Percentiles rank a stretch among this genome's conserved stretches.
These are phyloP conservation scores for Lymantria dispar DNA, from an alignment of 2,888 invertebrate genomes.

Conservation along the genomic window DNA sequence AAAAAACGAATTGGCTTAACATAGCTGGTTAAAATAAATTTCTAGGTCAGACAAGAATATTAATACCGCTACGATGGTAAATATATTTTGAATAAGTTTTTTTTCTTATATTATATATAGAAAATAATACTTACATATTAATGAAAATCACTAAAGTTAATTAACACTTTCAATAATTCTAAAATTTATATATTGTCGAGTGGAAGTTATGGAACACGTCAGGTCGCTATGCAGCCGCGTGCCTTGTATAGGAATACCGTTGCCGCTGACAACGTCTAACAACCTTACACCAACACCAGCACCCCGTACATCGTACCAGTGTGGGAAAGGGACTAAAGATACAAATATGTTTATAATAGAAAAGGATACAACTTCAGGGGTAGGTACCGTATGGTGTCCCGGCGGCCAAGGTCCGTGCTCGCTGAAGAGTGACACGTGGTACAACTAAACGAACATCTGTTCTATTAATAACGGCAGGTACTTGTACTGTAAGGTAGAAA, in stretches of 20 bases:
- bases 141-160: slow-evolving; percentile 4
- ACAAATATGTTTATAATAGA: slow-evolving; percentile 31
- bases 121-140: slow-evolving; percentile 20
- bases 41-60: no score
- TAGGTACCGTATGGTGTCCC: slow-evolving; percentile 58
- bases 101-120: background rate
- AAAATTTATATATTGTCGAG: slow-evolving; percentile 49
- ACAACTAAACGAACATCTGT: slow-evolving; percentile 68
- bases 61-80: no score
- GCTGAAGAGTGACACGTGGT: slow-evolving; percentile 69
- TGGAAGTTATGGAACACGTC: slow-evolving; percentile 59
- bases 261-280: slow-evolving; percentile 76
- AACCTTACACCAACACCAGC: slow-evolving; percentile 65
- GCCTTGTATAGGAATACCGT: slow-evolving; percentile 70
- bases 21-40: no score
- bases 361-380: slow-evolving; percentile 55
- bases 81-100: no score
- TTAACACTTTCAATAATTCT: slow-evolving; percentile 15
- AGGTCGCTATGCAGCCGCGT: slow-evolving; percentile 54
- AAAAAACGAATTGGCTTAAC: no score
- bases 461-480: slow-evolving; percentile 29
- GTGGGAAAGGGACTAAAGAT: slow-evolving; percentile 55
- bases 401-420: slow-evolving; percentile 62
- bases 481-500: background rate
- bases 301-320: slow-evolving; percentile 51